These are phyloP conservation scores for Sphaeridia pumilis DNA, from an alignment of 2,888 invertebrate species.

Conservation along the genomic window DNA sequence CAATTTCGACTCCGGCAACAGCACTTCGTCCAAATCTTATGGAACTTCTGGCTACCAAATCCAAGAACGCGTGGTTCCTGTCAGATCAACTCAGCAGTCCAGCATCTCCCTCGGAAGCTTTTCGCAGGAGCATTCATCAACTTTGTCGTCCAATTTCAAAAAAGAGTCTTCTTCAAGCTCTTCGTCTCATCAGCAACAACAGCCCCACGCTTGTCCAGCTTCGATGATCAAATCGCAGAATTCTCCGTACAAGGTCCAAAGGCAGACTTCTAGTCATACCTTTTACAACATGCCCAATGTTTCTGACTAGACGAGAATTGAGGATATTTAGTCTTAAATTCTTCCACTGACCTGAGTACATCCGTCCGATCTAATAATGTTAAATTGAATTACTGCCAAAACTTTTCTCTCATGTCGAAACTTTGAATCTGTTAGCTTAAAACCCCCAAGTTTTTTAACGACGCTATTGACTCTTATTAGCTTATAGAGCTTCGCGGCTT, in stretches of 20 bases:
- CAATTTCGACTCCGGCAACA: constrained; percentile 55
- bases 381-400: no score
- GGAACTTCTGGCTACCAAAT: constrained; percentile 15
- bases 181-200: no score
- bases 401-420: no score
- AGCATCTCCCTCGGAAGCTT: constrained; percentile 63
- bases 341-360: no score
- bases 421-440: no score
- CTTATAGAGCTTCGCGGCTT: no score
- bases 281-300: constrained; percentile 64
- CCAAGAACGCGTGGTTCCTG: constrained; percentile 31
- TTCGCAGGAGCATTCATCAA: constrained; percentile 35
- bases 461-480: no score
- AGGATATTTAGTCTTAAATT: no score
- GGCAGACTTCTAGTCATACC: constrained; percentile 72
- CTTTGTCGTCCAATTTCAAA: constrained; percentile 49
- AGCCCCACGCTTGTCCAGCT: constrained; percentile 66
- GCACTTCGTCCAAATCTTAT: constrained; percentile 47
- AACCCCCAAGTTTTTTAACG: no score
- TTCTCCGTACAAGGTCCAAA: constrained; percentile 69
- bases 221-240: constrained; percentile 56
- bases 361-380: no score
- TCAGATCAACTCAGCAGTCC: constrained; percentile 56
- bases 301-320: constrained; percentile 31
- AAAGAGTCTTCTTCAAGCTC: constrained; percentile 61